Base-by-base conservation (phyloP, 2,888 invertebrate species). In the Athrips mouffetella region DNA sequence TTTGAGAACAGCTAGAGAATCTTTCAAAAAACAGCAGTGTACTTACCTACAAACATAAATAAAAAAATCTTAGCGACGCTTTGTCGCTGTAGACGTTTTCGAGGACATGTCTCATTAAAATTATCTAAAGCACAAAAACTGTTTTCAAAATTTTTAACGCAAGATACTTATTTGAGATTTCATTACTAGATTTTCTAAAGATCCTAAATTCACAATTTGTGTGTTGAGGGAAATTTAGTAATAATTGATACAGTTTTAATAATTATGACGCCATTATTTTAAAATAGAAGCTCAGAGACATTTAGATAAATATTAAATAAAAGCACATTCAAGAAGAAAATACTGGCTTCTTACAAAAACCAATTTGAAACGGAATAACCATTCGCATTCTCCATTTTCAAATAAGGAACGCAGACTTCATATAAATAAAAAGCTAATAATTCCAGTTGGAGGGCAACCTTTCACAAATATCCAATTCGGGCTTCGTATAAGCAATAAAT, bases 401-500 rank as follows among this genome's bases (percentile, higher is more conserved):
- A 67, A 67, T 59, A 60, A 61, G 60, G 61, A 59, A 47, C 42
- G 30, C 33, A 45, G 33, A 33, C 45, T 41, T 41, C 41, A 20
- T 23, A 45, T 23, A 21, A 35, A 13, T 27, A 42, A 72, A 69
- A 62, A 63, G 66, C 67, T 72, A 74, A 80, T 75, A 48, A 78
- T 73, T 76, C 70, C 67, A 73, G 75, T 76, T 64, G 67, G 67
- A 79, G 75, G 76, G 75, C 75, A 77, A 81, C 79, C 81, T 85
- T 79, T 83, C 73, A 80, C 83, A 83, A 86, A 86, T 84, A 85
- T 85, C 85, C 86, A 83, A 86, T 87, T 86, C 83, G 77, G 76
- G 76, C 72, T 80, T 73, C 85, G 86, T 85, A 87, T 86, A 88
- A 86, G 87, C 87, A 87, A 88, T 88, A 88, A 88, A 88, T 88